A percentile compares a stretch with the other conserved stretches of the same genome.
Evolutionary conservation across 2,888 invertebrate genomes (phyloP).

Genomic region (Mesochorus sp.): DNA sequence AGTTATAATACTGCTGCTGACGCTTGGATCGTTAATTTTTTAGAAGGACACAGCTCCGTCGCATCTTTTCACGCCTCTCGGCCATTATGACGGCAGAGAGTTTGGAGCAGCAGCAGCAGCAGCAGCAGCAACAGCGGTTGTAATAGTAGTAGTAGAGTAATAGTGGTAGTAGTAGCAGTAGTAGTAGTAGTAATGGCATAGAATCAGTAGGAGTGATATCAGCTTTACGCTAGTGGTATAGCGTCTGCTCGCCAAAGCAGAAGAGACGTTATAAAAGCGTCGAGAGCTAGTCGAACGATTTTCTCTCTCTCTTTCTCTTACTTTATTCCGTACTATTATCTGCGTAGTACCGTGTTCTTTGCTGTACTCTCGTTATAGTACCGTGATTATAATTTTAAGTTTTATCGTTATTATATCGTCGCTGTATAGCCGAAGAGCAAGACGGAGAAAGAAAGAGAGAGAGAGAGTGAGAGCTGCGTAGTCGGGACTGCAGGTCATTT

Average conservation of each 20-base stretch:
- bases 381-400: constrained; percentile 34
- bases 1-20: constrained; percentile 23
- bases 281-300: constrained; percentile 20
- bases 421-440: too few relatives aligned
- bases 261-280: constrained; percentile 42
- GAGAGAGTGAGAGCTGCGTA: neutral
- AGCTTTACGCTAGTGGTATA: neutral
- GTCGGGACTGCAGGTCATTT: constrained; percentile 9
- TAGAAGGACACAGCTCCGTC: constrained; percentile 28
- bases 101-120: constrained; percentile 14
- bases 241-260: constrained; percentile 4
- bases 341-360: neutral
- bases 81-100: constrained; percentile 5
- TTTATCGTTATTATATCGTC: constrained; percentile 35
- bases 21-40: constrained; percentile 47
- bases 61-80: neutral
- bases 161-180: constrained; percentile 6
- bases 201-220: constrained; percentile 36
- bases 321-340: neutral
- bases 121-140: constrained; percentile 17
- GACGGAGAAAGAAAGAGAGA: too few relatives aligned
- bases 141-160: constrained; percentile 3
- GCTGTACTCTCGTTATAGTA: neutral
- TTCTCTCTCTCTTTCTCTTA: neutral
- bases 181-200: constrained; percentile 11